Base-by-base conservation (phyloP, 2,113 vertebrate species). In the Tragelaphus buxtoni region DNA sequence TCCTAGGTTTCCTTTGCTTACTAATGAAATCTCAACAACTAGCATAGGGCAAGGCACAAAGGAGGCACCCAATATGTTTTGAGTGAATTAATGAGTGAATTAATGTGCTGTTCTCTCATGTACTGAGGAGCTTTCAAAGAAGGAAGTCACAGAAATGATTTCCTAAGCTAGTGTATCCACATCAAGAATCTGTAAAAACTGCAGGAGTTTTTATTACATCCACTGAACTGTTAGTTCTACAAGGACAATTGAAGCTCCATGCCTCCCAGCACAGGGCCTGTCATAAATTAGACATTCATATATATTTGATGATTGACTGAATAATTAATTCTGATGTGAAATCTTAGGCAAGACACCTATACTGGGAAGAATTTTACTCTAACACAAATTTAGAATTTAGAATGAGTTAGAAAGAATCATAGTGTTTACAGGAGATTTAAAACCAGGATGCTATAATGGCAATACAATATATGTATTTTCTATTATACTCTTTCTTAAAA, bases 401-500 rank as follows among this genome's bases (percentile, higher is more conserved):
- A 16, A 30, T 28, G 2, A 49, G 4, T 76, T 85, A 76, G 30
- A 89, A 85, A 76, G 30, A 89, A 85, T 91, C 17, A 86, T 45
- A 63, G 24, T 72, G 20, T 80, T 83, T 80, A 60, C 24, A 56
- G 13, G 10, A 76, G 1, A 92, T 69, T 95, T 91, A 91, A 95
- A 74, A 95, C 39, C 26, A 88, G 28, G 42, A 61, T 82, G 26
- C 88, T 88, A 24, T 11, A 94, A 69, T 3, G 93, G 3, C 9
- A 72, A 63, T 90, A 45, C 13, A 95, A 84, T 79, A 26, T 92
- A 2, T 93, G 8, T 89, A 8, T 90, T 94, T 96, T 95, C 47
- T 79, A 8, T 90, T 92, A 7, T 51, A 5, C 76, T 95, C 82
- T 92, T 91, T 76, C 24, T 82, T 90, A 53, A 94, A 97, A 99